These are phyloP conservation scores for Struthidea cinerea DNA, from an alignment of 2,113 vertebrate genomes.

Conservation along the genomic window DNA sequence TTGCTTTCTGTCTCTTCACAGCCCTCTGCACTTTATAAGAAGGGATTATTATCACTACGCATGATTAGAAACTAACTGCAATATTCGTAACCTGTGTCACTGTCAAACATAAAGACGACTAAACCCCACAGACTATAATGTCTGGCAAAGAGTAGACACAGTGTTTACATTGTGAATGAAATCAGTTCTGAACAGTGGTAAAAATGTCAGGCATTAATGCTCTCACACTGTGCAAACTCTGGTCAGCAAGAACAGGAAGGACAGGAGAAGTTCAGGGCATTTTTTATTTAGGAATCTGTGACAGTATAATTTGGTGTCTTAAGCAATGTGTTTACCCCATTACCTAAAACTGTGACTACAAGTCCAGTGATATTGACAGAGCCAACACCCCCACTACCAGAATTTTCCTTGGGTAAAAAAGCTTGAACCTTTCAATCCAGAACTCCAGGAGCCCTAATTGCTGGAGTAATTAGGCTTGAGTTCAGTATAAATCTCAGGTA, in stretches of 20 bases:
- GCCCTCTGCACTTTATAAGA: neutral
- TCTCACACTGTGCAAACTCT: neutral
- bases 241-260: neutral
- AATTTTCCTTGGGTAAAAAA: neutral
- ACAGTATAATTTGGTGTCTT: neutral
- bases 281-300: neutral
- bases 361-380: neutral
- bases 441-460: neutral
- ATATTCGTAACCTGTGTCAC: slow-evolving; percentile 1
- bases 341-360: neutral
- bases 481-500: neutral
- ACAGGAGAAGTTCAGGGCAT: neutral
- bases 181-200: neutral
- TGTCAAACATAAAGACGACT: neutral
- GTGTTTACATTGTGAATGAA: neutral
- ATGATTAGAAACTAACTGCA: neutral
- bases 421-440: neutral
- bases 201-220: neutral
- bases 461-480: neutral
- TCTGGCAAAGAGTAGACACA: slow-evolving; percentile 1
- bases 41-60: neutral
- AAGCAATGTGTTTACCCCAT: neutral
- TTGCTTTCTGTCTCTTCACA: neutral
- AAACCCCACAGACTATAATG: neutral
- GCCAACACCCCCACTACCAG: neutral